Percentiles rank a stretch among this genome's conserved stretches.
Evolutionary conservation across 2,888 invertebrate species (phyloP).

Genomic region (Leptothorax acervorum): DNA sequence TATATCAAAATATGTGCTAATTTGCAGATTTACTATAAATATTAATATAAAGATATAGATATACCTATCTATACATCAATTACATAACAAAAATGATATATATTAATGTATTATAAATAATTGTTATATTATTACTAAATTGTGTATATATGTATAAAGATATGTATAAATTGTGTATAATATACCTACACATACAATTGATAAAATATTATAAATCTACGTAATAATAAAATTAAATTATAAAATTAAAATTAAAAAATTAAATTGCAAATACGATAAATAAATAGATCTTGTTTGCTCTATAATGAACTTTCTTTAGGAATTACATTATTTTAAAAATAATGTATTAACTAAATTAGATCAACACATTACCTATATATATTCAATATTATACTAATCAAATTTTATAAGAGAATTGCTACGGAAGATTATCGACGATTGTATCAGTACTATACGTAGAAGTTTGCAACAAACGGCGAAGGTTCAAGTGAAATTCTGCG

Average conservation of each 20-base stretch:
- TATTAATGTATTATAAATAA: not conserved
- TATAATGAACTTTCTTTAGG: not conserved
- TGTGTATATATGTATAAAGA: not conserved
- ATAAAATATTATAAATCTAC: not conserved
- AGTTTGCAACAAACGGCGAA: constrained; percentile 5
- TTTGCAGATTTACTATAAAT: not conserved
- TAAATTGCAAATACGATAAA: not conserved
- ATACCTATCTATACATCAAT: not conserved
- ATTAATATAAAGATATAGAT: not conserved
- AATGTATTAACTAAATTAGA: not conserved
- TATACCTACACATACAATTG: not conserved
- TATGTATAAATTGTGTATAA: not conserved
- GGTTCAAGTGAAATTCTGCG: constrained; percentile 65
- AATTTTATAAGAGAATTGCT: not conserved
- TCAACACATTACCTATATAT: not conserved
- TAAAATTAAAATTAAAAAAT: not conserved
- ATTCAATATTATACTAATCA: not conserved
- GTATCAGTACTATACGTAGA: not conserved
- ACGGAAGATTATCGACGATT: not conserved
- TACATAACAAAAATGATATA: not conserved
- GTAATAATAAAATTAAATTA: not conserved
- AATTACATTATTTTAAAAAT: not conserved
- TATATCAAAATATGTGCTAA: not conserved
- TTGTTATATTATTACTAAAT: not conserved
- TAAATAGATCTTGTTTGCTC: not conserved